These are phyloP conservation scores for Megaceryle alcyon DNA, from an alignment of 2,797 vertebrate genomes.

Conservation along the genomic window DNA sequence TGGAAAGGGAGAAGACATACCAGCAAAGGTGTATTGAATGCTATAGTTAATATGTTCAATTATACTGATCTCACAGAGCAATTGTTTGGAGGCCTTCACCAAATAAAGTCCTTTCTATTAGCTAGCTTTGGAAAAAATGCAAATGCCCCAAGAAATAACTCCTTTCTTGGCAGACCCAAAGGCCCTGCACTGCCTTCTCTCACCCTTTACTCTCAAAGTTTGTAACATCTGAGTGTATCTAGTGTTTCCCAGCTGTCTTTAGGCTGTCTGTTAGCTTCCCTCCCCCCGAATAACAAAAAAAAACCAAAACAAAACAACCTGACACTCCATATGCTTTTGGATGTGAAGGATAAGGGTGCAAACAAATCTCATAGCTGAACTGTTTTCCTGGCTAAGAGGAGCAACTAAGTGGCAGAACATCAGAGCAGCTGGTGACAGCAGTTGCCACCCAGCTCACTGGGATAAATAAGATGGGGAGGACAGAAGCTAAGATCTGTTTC, in stretches of 20 bases:
- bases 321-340: neutral
- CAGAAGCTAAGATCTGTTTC: neutral
- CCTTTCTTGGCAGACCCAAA: neutral
- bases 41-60: neutral
- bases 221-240: neutral
- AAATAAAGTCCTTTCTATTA: neutral
- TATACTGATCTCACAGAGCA: neutral
- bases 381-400: neutral
- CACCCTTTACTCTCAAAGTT: neutral
- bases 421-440: neutral
- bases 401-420: neutral
- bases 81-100: neutral
- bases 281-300: neutral
- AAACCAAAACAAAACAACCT: fast-evolving
- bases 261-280: neutral
- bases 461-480: neutral
- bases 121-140: neutral
- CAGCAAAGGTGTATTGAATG: neutral
- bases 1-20: neutral
- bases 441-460: neutral
- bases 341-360: fast-evolving
- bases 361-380: neutral
- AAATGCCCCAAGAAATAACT: neutral
- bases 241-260: neutral
- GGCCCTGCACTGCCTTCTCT: neutral